Percentiles rank a stretch among this genome's conserved stretches.
Conservation (phyloP, 2,797 vertebrate genomes). For the Harpagifer antarcticus region DNA sequence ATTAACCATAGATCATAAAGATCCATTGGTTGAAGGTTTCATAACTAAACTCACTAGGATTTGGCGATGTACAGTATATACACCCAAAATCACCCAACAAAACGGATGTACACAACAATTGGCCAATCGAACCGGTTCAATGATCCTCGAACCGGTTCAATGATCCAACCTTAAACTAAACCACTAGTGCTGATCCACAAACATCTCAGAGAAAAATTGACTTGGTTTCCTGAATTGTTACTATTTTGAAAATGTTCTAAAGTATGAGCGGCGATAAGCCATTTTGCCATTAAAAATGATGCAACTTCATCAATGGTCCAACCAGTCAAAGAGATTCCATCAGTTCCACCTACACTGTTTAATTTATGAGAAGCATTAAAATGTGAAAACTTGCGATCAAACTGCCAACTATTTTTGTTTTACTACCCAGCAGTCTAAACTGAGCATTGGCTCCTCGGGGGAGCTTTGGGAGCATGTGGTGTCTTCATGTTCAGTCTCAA, state of each 20-base stretch:
- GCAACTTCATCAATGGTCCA: not conserved
- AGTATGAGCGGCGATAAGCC: too few species aligned
- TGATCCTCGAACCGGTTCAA: too few species aligned
- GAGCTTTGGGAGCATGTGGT: conserved; percentile 51
- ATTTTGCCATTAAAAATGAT: not conserved
- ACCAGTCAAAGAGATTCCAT: not conserved
- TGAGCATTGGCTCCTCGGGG: conserved; percentile 24
- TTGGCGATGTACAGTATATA: too few species aligned
- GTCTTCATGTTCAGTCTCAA: conserved; percentile 67
- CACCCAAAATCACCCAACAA: too few species aligned
- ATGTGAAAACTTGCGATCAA: not conserved
- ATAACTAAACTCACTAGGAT: too few species aligned
- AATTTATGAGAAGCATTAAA: not conserved
- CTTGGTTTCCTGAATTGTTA: not conserved
- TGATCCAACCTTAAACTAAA: too few species aligned
- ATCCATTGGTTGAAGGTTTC: too few species aligned
- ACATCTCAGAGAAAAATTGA: too few species aligned
- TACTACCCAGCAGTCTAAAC: not conserved
- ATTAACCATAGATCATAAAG: too few species aligned
- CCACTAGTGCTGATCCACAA: not conserved
- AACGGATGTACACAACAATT: too few species aligned
- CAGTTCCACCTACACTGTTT: not conserved
- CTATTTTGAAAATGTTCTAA: too few species aligned
- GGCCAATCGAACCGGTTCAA: too few species aligned
- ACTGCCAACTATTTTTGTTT: conserved; percentile 14